Percentiles rank a stretch among this genome's conserved stretches.
Conservation (phyloP, 2,113 vertebrate species). For the Delphinus delphis region DNA sequence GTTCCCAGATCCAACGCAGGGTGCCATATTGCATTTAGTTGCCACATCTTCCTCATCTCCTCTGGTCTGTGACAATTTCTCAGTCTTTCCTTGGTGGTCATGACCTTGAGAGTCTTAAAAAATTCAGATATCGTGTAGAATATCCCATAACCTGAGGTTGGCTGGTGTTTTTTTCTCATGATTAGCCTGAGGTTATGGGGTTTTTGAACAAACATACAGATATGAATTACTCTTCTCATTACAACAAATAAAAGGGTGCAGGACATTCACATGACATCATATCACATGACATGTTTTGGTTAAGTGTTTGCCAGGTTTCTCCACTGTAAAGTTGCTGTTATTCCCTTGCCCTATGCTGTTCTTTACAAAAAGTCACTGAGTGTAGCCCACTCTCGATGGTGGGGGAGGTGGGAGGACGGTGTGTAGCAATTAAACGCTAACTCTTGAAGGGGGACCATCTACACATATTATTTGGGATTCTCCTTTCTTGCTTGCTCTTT, state of each 20-base stretch:
- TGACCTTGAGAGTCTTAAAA: not conserved
- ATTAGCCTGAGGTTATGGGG: not conserved
- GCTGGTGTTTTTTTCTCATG: not conserved
- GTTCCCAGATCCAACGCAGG: not conserved
- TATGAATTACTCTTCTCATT: not conserved
- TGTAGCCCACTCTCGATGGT: accelerated
- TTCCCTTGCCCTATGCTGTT: not conserved
- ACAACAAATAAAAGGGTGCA: not conserved
- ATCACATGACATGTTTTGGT: too few species aligned
- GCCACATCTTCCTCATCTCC: not conserved
- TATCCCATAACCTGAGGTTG: not conserved
- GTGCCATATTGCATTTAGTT: not conserved
- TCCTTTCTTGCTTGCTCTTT: not conserved
- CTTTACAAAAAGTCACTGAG: not conserved
- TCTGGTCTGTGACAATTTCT: not conserved
- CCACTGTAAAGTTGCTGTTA: not conserved
- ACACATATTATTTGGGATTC: not conserved
- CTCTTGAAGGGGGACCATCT: not conserved
- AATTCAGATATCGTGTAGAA: not conserved
- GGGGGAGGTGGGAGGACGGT: accelerated
- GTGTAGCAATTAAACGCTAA: not conserved
- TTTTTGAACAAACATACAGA: not conserved
- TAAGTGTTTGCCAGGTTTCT: not conserved
- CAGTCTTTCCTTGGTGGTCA: not conserved
- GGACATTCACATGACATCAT: not conserved